Percentiles rank a stretch among this genome's conserved stretches.
Evolutionary conservation across 2,113 vertebrate species (phyloP).

Genomic region (Electrona antarctica): DNA sequence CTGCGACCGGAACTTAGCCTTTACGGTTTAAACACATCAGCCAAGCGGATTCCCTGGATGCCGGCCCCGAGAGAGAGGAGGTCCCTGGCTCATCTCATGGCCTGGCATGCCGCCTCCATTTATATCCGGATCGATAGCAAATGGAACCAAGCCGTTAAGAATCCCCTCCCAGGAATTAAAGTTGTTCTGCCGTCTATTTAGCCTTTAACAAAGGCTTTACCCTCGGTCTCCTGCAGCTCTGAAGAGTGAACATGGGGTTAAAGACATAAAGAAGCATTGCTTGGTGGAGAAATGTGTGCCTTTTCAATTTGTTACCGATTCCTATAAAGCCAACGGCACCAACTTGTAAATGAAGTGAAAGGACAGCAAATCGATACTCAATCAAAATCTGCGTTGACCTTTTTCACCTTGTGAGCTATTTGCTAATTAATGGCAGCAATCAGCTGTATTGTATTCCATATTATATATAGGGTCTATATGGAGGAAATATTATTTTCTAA

Average conservation of each 20-base stretch:
- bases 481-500: too few relatives aligned
- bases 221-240: constrained; percentile 25
- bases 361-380: not conserved
- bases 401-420: not conserved
- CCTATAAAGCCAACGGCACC: not conserved
- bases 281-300: constrained; percentile 1
- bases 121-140: constrained; percentile 63
- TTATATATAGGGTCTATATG: too few relatives aligned
- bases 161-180: constrained; percentile 52
- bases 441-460: too few relatives aligned
- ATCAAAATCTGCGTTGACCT: not conserved
- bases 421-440: not conserved
- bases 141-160: constrained; percentile 59
- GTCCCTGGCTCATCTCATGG: constrained; percentile 48
- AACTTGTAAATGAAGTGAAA: not conserved
- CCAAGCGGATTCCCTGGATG: constrained; percentile 29
- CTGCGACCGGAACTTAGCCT: constrained; percentile 29
- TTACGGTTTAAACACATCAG: constrained; percentile 52
- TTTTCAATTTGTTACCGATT: constrained; percentile 15
- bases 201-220: constrained; percentile 61
- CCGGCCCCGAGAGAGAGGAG: constrained; percentile 53
- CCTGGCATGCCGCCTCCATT: constrained; percentile 49
- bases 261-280: constrained; percentile 21
- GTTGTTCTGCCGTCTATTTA: constrained; percentile 53
- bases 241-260: constrained; percentile 49